Base-by-base conservation (phyloP, 1,140 invertebrate genomes). In the Agrilus planipennis region DNA sequence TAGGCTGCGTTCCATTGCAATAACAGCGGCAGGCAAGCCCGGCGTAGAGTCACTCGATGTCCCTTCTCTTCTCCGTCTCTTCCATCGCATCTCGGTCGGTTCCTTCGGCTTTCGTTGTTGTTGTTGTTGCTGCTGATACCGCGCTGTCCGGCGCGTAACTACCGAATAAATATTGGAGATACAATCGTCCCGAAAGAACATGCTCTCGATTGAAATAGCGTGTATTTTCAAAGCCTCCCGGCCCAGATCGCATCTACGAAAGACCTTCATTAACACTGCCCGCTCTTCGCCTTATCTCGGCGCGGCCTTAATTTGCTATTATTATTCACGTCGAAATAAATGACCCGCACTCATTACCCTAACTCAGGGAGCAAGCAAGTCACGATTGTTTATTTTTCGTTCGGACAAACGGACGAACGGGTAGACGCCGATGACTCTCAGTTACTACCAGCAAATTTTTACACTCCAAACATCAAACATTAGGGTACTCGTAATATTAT, bases 161-260 rank as follows among this genome's bases (percentile, higher is more conserved):
- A 57, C 55, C 55, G 55, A 58, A 58, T 58, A 58, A 58, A 56
- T 58, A 58, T 47, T 40, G 29, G 45, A 47, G 51, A 53, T 53
- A 53, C 48, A 50, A 53, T 53, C 48, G 51, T 49, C 39, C 42
- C 36, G 47, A 46, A 43, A 51, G 48, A 54, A 54, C 53, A 54
- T 53, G 53, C 48, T 50, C 53, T 39, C 53, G 50, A 54, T 54
- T 51, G 48, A 44, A 49, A 49, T 37, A 34, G 31, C 34, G 34
- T 42, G 41, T 29, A 42, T 42, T 42, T 42, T 35, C 41, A 42
- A 42, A 42, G 41, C 34, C 41, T 20, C 41, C 41, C 19, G 34
- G 34, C 34, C 34, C 12, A 42, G 41, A 42, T 42, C 41, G 41
- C 41, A 42, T 42, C 41, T 23, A 17, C 6, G 31, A 37, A 42